Conservation (phyloP, 30 jellyfish, hydroid and myxozoan genomes). For the Haliclystus octoradiatus region DNA sequence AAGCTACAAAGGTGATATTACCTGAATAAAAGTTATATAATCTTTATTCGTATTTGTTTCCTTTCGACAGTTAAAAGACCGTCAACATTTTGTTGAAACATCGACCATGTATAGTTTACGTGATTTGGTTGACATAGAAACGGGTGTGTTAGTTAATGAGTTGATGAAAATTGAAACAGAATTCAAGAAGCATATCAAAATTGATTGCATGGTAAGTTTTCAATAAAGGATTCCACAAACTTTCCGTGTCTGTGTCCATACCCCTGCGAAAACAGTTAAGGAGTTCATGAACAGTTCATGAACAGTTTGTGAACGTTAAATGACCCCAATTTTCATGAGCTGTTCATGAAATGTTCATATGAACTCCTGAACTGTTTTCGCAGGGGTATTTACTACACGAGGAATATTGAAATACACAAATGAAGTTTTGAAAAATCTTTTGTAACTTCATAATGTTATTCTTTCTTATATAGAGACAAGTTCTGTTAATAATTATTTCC, state of each 20-base stretch:
- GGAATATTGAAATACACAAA: no score
- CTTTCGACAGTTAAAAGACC: constrained; percentile 62
- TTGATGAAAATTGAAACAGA: constrained; percentile 40
- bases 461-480: no score
- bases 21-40: no score
- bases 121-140: constrained; percentile 48
- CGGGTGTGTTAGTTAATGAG: constrained; percentile 55
- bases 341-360: no score
- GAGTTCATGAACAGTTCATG: neutral
- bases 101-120: constrained; percentile 59
- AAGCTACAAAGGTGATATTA: no score
- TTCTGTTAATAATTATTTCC: no score
- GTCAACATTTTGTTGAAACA: constrained; percentile 88
- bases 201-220: constrained; percentile 72
- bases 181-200: constrained; percentile 68
- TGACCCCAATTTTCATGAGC: neutral
- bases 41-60: no score
- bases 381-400: no score
- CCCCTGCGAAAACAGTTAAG: neutral
- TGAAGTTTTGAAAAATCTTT: no score
- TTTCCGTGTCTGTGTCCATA: neutral
- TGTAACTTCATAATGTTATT: no score
- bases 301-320: neutral
- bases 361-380: no score
- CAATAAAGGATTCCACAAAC: neutral